Conservation (phyloP, 2,888 invertebrate genomes). For the Gryllus longicercus region DNA sequence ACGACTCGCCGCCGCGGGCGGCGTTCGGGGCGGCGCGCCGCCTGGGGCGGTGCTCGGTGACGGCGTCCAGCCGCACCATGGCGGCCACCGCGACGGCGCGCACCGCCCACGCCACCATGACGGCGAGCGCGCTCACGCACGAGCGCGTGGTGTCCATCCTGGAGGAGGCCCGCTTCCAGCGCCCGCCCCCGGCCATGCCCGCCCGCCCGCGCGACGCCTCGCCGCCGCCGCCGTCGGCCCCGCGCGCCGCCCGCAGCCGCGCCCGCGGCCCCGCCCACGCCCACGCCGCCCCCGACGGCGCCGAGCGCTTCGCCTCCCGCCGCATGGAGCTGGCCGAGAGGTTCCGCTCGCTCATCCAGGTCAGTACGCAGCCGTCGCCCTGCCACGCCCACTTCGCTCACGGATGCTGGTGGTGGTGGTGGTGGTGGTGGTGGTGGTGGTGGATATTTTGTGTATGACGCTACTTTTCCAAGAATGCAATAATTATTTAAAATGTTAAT, state of each 20-base stretch:
- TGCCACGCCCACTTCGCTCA: not conserved
- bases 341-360: conserved; percentile 26
- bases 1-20: not conserved
- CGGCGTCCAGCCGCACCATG: conserved; percentile 8
- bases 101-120: not conserved
- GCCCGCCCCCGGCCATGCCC: conserved; percentile 1
- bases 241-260: not conserved
- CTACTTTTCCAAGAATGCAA: too few relatives aligned
- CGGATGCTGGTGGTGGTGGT: too few relatives aligned
- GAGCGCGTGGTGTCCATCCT: conserved; percentile 21
- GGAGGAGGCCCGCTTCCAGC: conserved; percentile 24
- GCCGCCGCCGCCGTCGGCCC: not conserved
- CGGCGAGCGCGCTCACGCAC: conserved; percentile 19
- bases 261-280: not conserved
- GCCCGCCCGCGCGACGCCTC: not conserved
- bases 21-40: not conserved
- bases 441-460: too few relatives aligned
- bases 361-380: not conserved
- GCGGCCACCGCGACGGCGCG: not conserved
- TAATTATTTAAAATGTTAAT: too few relatives aligned
- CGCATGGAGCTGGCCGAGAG: conserved; percentile 21
- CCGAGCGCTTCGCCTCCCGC: conserved; percentile 12
- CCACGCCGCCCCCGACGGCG: not conserved
- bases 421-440: too few relatives aligned
- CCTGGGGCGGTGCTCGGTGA: not conserved